Percentiles rank a stretch among this genome's conserved stretches.
phyloP scores from a whole-genome alignment of 1,140 invertebrate species.

The Contarinia nasturtii region DNA sequence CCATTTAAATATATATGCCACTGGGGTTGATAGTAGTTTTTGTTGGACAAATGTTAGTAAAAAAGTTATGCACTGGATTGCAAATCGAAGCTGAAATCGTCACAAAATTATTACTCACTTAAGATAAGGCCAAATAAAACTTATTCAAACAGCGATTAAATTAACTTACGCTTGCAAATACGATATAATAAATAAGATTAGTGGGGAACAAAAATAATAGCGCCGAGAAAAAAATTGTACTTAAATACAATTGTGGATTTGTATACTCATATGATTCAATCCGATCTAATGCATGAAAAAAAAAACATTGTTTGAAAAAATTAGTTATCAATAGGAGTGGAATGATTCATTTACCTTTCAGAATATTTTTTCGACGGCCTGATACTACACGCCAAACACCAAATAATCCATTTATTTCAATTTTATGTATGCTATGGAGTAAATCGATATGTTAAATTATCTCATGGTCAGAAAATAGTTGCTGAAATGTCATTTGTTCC shows the following conservation, averaged over 20 bases:
- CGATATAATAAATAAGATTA: constrained; percentile 18
- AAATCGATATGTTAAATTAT: neutral
- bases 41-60: too few relatives aligned
- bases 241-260: constrained; percentile 20
- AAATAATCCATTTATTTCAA: constrained; percentile 15
- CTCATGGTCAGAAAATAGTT: neutral
- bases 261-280: constrained; percentile 19
- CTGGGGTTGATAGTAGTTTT: too few relatives aligned
- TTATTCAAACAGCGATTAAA: neutral
- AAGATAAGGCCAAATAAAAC: neutral
- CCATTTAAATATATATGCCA: too few relatives aligned
- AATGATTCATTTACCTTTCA: constrained; percentile 12
- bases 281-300: constrained; percentile 9
- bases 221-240: constrained; percentile 18
- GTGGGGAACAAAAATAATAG: constrained; percentile 20
- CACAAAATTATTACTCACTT: too few relatives aligned
- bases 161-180: constrained; percentile 17
- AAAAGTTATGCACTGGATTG: too few relatives aligned
- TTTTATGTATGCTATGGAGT: constrained; percentile 14
- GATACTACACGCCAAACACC: constrained; percentile 21
- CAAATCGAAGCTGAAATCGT: too few relatives aligned
- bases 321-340: neutral
- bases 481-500: constrained; percentile 1
- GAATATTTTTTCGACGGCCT: constrained; percentile 18
- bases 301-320: too few relatives aligned